Base-by-base conservation (phyloP, 2,797 vertebrate genomes). In the Etheostoma nigrum region DNA sequence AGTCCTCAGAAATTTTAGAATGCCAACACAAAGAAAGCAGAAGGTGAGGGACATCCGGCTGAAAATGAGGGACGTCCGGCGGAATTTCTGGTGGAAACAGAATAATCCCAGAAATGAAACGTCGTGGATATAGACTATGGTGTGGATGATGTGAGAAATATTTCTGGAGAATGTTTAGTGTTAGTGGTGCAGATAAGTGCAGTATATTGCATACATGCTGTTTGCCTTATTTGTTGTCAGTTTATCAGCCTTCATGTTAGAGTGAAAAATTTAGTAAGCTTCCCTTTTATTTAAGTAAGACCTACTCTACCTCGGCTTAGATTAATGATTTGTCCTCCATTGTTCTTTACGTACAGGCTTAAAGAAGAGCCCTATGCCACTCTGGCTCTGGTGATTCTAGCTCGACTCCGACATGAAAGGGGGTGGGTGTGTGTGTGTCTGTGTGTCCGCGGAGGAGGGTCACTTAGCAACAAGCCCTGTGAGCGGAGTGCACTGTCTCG, bases 381-480 rank as follows among this genome's bases (percentile, higher is more conserved):
- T 87, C 72, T 79, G 86, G 86, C 88, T 92, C 93, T 90, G 87
- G 89, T 93, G 90, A 82, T 83, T 59, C 75, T 27, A 33, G 66
- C 81, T 86, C 8, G 0, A 63, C 76, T 10, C 54, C 54, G 54
- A 86, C 85, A 76, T 86, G 79, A 79, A 66, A 85, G 80, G 89
- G 67, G 15, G 27, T 14, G 16, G 23, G 16, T 5, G 10, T 10
- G 23, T 8, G 48, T 8, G 48, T 23, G 16, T 45, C 36, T 19
- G 14, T 15, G 27, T 16, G n/a, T 21, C 16, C 2, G 10, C 4
- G 16, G 57, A 65, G 19, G 57, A 78, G 67, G 66, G 88, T 93
- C 87, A 86, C 91, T 64, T 86, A 87, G 91, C 94, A 92, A 94
- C 92, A 75, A 76, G 66, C 36, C 61, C 52, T 70, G 55, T 49